Conservation (phyloP, 2,888 invertebrate genomes). For the Drosophila meridionalis region DNA sequence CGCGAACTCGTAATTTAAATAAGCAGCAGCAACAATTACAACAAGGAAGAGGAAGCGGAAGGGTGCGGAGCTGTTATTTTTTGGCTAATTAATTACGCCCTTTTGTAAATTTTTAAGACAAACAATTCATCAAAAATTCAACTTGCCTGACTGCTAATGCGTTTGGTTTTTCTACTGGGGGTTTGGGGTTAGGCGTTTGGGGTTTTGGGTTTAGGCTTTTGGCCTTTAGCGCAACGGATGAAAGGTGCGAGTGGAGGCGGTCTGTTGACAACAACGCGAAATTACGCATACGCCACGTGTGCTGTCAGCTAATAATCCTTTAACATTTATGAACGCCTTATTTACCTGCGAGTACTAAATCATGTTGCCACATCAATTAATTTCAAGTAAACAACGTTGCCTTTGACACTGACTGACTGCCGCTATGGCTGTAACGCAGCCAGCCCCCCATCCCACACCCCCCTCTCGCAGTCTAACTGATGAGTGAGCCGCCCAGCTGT, state of each 20-base stretch:
- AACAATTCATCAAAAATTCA: slow-evolving; percentile 78
- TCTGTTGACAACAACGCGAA: slow-evolving; percentile 39
- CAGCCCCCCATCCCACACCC: neutral
- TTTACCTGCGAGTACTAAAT: slow-evolving; percentile 78
- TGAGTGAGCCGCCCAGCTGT: slow-evolving; percentile 59
- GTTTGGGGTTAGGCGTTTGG: slow-evolving; percentile 4
- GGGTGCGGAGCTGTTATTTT: slow-evolving; percentile 32
- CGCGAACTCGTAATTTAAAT: slow-evolving; percentile 55
- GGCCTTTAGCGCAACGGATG: neutral
- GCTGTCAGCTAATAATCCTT: slow-evolving; percentile 79
- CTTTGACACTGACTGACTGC: slow-evolving; percentile 41
- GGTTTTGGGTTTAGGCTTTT: slow-evolving; percentile 1
- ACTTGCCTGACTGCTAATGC: slow-evolving; percentile 52
- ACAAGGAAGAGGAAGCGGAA: slow-evolving; percentile 2
- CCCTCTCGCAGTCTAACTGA: slow-evolving; percentile 31
- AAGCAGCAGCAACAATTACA: slow-evolving; percentile 36
- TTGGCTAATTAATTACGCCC: slow-evolving; percentile 75
- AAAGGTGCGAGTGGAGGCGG: neutral
- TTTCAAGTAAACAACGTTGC: slow-evolving; percentile 66
- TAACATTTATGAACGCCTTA: slow-evolving; percentile 78
- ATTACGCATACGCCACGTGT: slow-evolving; percentile 74
- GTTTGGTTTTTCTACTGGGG: slow-evolving; percentile 30
- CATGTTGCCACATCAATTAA: slow-evolving; percentile 80
- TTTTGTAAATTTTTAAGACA: slow-evolving; percentile 76
- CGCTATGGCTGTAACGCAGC: neutral